Conservation (phyloP, 2,113 vertebrate species). For the Vicugna pacos region DNA sequence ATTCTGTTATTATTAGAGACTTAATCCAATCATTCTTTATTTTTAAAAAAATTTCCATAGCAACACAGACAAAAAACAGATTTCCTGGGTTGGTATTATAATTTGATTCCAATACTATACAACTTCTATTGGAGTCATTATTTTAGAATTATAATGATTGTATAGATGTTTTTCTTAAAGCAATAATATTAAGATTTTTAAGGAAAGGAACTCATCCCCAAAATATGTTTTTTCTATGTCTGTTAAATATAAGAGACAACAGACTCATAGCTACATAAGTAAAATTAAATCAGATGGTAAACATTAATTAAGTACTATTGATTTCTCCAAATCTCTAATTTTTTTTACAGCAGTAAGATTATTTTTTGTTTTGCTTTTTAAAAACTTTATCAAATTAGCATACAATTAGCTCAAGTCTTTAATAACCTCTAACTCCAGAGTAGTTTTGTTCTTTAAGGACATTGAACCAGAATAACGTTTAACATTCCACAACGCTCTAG, state of each 20-base stretch:
- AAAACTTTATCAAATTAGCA: neutral
- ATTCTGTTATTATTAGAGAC: conserved; percentile 14
- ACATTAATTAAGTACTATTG: conserved; percentile 12
- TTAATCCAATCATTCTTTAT: conserved; percentile 41
- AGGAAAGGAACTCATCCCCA: neutral
- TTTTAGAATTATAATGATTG: conserved; percentile 47
- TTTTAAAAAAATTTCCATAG: conserved; percentile 47
- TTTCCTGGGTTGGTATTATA: conserved; percentile 36
- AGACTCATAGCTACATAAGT: neutral
- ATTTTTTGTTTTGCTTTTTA: neutral
- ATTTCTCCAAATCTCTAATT: neutral
- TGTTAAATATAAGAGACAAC: conserved; percentile 22
- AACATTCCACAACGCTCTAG: neutral
- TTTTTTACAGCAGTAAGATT: neutral
- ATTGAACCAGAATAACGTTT: conserved; percentile 30
- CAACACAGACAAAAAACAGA: conserved; percentile 52
- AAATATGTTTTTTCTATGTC: neutral
- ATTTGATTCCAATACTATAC: conserved; percentile 52
- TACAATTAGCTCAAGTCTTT: neutral
- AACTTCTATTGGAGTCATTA: conserved; percentile 26
- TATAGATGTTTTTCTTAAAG: neutral
- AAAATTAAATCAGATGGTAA: conserved; percentile 25
- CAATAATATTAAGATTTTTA: conserved; percentile 46
- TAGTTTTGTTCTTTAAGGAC: neutral
- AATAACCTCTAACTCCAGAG: neutral